phyloP scores from a whole-genome alignment of 2,888 invertebrate genomes.

The Scaptomyza polygonia region DNA sequence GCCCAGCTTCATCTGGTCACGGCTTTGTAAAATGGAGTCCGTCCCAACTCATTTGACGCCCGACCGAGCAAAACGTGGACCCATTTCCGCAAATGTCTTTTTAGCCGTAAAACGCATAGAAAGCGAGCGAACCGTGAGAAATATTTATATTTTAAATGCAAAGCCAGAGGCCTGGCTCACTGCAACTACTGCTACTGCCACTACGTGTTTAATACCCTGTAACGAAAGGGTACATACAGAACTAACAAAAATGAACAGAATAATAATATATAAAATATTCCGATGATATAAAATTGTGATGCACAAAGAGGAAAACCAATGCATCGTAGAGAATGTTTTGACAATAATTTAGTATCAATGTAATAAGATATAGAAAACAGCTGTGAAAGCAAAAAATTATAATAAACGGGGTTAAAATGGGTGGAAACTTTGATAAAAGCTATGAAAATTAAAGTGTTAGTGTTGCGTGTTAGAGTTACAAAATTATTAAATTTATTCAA shows the following conservation, averaged over 20 bases:
- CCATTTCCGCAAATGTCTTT: slow-evolving; percentile 62
- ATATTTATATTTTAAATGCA: slow-evolving; percentile 62
- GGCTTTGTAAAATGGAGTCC: slow-evolving; percentile 50
- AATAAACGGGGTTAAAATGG: too few relatives aligned
- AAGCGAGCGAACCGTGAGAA: slow-evolving; percentile 51
- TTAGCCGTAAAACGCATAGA: slow-evolving; percentile 28
- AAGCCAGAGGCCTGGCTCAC: slow-evolving; percentile 26
- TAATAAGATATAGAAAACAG: too few relatives aligned
- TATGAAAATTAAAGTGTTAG: too few relatives aligned
- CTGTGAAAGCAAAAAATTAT: too few relatives aligned
- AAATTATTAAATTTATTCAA: too few relatives aligned
- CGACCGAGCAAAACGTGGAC: slow-evolving; percentile 54
- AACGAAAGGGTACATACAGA: not conserved
- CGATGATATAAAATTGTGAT: not conserved
- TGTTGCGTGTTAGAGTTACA: too few relatives aligned
- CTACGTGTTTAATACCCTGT: slow-evolving; percentile 27
- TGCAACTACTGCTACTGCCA: slow-evolving; percentile 20
- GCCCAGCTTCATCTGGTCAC: slow-evolving; percentile 21
- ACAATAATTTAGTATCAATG: too few relatives aligned
- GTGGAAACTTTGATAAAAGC: too few relatives aligned
- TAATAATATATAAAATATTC: not conserved
- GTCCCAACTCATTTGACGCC: slow-evolving; percentile 67
- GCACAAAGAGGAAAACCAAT: not conserved
- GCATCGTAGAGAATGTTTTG: too few relatives aligned
- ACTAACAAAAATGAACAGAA: too few relatives aligned